phyloP scores from a whole-genome alignment of 92 coral and sea anemone species.

The Heteractis magnifica region DNA sequence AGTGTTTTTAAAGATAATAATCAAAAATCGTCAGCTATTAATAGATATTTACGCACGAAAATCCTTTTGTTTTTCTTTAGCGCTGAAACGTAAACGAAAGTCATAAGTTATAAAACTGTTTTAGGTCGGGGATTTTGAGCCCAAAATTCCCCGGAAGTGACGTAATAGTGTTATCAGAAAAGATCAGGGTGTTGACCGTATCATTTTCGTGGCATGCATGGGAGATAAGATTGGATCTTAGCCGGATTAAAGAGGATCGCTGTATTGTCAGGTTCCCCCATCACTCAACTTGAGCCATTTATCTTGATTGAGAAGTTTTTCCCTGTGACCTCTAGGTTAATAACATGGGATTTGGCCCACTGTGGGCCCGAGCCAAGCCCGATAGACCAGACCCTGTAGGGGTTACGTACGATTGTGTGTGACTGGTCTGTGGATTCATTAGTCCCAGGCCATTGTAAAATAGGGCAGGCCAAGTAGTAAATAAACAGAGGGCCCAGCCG shows the following conservation, averaged over 20 bases:
- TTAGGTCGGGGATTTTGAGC: constrained; percentile 10
- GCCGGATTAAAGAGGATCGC: not conserved
- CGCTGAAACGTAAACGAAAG: not conserved
- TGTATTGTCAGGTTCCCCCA: not conserved
- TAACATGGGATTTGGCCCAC: not conserved
- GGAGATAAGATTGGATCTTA: not conserved
- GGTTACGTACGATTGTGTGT: not conserved
- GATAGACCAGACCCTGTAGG: not conserved
- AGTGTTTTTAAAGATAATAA: constrained; percentile 5
- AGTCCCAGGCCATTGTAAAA: too few species aligned
- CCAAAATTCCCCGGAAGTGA: constrained; percentile 31
- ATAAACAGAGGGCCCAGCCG: too few species aligned
- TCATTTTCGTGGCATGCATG: constrained; percentile 19
- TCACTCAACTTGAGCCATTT: not conserved
- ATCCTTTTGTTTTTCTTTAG: not conserved
- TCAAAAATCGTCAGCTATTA: not conserved
- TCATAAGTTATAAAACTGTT: not conserved
- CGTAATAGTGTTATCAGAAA: constrained; percentile 19
- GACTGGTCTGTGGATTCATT: too few species aligned
- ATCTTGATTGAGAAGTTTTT: not conserved
- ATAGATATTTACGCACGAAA: not conserved
- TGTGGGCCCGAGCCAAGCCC: not conserved
- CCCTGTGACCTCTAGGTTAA: not conserved
- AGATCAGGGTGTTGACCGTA: constrained; percentile 11
- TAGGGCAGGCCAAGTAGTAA: too few species aligned